These are phyloP conservation scores for Pheosia tremula DNA, from an alignment of 2,888 invertebrate genomes.

Conservation along the genomic window DNA sequence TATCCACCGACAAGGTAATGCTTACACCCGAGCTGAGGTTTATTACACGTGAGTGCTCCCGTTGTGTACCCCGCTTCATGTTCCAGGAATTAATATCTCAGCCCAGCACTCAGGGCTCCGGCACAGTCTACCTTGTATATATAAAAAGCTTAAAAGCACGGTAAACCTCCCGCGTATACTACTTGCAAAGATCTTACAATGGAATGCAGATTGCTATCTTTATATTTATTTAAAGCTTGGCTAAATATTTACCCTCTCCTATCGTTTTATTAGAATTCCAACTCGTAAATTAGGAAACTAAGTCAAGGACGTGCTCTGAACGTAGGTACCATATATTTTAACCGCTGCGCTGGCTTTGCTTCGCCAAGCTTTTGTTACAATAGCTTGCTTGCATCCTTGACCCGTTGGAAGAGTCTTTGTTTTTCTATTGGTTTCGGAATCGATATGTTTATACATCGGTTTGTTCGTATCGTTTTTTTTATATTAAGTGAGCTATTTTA, in stretches of 20 bases:
- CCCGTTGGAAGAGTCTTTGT: background rate
- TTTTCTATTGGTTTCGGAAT: background rate
- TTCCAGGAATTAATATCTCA: too few species aligned
- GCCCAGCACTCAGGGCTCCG: too few species aligned
- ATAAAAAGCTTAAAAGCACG: too few species aligned
- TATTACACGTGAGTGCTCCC: too few species aligned
- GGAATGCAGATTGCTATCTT: background rate
- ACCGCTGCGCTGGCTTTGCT: background rate
- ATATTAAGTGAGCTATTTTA: background rate
- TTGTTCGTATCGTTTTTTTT: background rate
- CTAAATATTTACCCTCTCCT: background rate
- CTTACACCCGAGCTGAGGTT: too few species aligned
- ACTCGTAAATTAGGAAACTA: slow-evolving; percentile 1
- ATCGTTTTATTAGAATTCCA: background rate
- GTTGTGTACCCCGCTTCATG: too few species aligned
- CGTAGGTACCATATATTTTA: background rate
- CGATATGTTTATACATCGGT: background rate
- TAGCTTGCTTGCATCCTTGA: background rate
- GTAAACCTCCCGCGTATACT: too few species aligned
- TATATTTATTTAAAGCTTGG: background rate
- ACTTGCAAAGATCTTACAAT: background rate
- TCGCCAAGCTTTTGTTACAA: background rate
- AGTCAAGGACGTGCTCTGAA: slow-evolving; percentile 1
- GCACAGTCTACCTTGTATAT: too few species aligned
- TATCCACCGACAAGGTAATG: too few species aligned